Percentiles rank a stretch among this genome's conserved stretches.
phyloP scores from a whole-genome alignment of 53 echinoderm and acorn worm species.

The Temnopleurus reevesii region DNA sequence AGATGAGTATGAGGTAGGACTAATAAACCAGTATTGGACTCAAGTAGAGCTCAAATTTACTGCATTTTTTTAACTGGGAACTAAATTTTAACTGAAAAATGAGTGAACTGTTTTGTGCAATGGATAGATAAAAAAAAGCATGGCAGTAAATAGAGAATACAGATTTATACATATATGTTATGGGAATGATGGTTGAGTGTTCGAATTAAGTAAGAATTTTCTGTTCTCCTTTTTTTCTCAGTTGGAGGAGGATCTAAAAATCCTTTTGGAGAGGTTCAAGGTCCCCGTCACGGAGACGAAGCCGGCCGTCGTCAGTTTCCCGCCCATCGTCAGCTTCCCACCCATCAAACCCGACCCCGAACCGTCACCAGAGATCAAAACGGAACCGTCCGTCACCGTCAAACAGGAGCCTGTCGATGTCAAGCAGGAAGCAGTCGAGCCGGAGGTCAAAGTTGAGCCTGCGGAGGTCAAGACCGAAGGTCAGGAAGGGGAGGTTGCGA shows the following conservation, averaged over 20 bases:
- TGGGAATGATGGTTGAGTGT: too few species aligned
- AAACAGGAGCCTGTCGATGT: not conserved
- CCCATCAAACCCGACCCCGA: slow-evolving; percentile 57
- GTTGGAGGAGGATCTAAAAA: slow-evolving; percentile 90
- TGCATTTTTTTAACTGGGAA: too few species aligned
- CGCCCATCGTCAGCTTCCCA: slow-evolving; percentile 45
- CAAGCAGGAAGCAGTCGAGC: too few species aligned
- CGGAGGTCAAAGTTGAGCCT: slow-evolving; percentile 61
- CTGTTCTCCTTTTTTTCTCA: not conserved
- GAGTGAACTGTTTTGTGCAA: too few species aligned
- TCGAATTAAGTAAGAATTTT: too few species aligned
- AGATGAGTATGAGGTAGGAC: slow-evolving; percentile 84
- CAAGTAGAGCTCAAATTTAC: too few species aligned
- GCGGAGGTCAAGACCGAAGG: slow-evolving; percentile 59
- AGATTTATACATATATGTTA: too few species aligned
- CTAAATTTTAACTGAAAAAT: too few species aligned
- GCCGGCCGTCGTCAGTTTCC: slow-evolving; percentile 46
- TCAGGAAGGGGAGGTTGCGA: slow-evolving; percentile 23
- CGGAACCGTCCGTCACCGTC: slow-evolving; percentile 22
- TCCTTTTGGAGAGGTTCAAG: slow-evolving; percentile 74
- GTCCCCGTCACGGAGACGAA: slow-evolving; percentile 27
- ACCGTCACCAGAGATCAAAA: slow-evolving; percentile 48
- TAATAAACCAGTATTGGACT: slow-evolving; percentile 98
- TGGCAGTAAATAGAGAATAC: too few species aligned
- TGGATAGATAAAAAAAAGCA: too few species aligned